phyloP scores from a whole-genome alignment of 2,888 invertebrate genomes.

The Noctua janthina region DNA sequence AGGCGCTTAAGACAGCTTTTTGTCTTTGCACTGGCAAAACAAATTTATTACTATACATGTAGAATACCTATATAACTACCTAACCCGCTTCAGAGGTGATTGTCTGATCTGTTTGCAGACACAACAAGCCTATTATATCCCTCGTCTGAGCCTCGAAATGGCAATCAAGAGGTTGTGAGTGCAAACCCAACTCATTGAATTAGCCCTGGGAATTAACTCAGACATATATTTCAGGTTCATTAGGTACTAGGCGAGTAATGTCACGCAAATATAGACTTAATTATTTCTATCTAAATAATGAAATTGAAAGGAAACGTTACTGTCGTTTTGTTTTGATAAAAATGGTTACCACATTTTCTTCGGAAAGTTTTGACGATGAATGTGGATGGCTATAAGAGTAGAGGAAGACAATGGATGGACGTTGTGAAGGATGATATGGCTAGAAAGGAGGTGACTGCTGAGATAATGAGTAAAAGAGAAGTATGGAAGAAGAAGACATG shows the following conservation, averaged over 20 bases:
- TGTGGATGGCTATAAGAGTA: not conserved
- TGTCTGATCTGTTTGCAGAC: slow-evolving; percentile 44
- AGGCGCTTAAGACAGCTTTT: not conserved
- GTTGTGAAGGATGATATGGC: not conserved
- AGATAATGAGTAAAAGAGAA: not conserved
- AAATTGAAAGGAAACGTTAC: not conserved
- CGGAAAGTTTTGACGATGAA: not conserved
- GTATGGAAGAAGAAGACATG: not conserved
- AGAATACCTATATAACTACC: not conserved
- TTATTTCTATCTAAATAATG: not conserved
- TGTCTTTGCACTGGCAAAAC: too few species aligned
- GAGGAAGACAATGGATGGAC: not conserved
- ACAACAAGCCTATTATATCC: slow-evolving; percentile 47
- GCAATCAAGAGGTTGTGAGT: slow-evolving; percentile 42
- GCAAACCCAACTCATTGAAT: slow-evolving; percentile 51
- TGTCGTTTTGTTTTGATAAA: not conserved
- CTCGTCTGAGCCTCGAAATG: slow-evolving; percentile 43
- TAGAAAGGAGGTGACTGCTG: not conserved
- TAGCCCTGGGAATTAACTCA: slow-evolving; percentile 32
- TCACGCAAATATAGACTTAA: slow-evolving; percentile 2
- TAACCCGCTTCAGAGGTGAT: slow-evolving; percentile 15
- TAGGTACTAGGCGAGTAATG: not conserved
- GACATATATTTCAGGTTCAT: slow-evolving; percentile 19
- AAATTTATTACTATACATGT: not conserved
- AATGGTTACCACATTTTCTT: not conserved